Conservation (phyloP, 2,888 invertebrate genomes). For the Aethes cnicana region DNA sequence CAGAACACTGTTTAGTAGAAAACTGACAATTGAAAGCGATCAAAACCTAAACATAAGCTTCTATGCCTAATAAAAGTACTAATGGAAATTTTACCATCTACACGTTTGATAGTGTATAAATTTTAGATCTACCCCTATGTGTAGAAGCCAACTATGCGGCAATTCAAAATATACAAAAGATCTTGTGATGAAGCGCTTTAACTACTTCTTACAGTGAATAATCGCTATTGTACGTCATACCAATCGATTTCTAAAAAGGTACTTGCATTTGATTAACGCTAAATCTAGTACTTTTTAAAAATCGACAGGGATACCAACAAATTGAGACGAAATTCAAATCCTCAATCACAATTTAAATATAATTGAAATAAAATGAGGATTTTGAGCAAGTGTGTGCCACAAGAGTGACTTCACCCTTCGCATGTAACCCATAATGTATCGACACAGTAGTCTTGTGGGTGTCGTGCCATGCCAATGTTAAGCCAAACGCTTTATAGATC, state of each 20-base stretch:
- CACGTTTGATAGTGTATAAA: conserved; percentile 6
- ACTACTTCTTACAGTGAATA: conserved; percentile 28
- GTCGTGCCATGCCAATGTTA: conserved; percentile 79
- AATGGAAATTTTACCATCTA: conserved; percentile 7
- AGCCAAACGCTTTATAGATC: conserved; percentile 76
- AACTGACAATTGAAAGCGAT: conserved; percentile 62
- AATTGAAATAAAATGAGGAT: conserved; percentile 10
- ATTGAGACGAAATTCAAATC: conserved; percentile 9
- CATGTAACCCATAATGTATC: conserved; percentile 54
- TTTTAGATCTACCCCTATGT: conserved; percentile 22
- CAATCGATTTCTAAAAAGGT: conserved; percentile 25
- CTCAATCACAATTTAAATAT: conserved; percentile 5
- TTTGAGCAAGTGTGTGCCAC: conserved; percentile 49
- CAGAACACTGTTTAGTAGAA: conserved; percentile 37
- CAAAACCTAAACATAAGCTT: conserved; percentile 70
- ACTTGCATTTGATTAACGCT: not conserved
- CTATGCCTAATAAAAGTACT: conserved; percentile 55
- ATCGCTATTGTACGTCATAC: conserved; percentile 3
- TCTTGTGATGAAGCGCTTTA: conserved; percentile 23
- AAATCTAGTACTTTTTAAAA: conserved; percentile 17
- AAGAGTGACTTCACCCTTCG: conserved; percentile 56
- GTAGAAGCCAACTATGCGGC: conserved; percentile 29
- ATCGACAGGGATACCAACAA: conserved; percentile 12
- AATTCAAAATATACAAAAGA: conserved; percentile 29
- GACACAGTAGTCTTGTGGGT: conserved; percentile 65